phyloP scores from a whole-genome alignment of 2,888 invertebrate genomes.

The Busseola fusca region DNA sequence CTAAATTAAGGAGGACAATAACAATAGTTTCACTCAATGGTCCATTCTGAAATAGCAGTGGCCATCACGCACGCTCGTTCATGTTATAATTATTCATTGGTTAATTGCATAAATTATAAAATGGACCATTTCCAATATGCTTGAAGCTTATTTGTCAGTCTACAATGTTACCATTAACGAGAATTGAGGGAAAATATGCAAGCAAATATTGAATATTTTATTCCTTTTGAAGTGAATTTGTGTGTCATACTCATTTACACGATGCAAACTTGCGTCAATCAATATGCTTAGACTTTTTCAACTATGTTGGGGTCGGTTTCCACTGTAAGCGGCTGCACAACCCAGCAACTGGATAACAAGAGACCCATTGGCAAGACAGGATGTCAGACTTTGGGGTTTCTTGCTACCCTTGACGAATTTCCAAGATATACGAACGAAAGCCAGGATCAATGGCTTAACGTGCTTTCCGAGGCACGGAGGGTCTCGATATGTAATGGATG shows the following conservation, averaged over 20 bases:
- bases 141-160: conserved; percentile 65
- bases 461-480: too few relatives aligned
- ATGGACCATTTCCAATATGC: conserved; percentile 63
- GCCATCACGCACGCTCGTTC: conserved; percentile 52
- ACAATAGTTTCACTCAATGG: conserved; percentile 44
- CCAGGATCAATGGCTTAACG: background rate
- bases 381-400: background rate
- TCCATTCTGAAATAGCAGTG: conserved; percentile 34
- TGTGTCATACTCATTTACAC: background rate
- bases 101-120: conserved; percentile 64
- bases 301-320: background rate
- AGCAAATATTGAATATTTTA: conserved; percentile 17
- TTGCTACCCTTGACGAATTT: background rate
- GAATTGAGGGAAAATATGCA: conserved; percentile 45
- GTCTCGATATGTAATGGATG: background rate
- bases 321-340: background rate
- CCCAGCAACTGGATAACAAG: background rate
- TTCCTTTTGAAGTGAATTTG: background rate
- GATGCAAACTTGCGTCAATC: background rate
- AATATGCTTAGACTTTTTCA: background rate
- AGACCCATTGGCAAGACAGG: background rate
- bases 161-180: conserved; percentile 50
- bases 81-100: conserved; percentile 68
- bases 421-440: background rate
- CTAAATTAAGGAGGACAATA: conserved; percentile 39